Evolutionary conservation across 2,113 vertebrate species (phyloP), one percentile per base, ranked within the genome.

Genomic region (Sinosuthora webbiana): DNA sequence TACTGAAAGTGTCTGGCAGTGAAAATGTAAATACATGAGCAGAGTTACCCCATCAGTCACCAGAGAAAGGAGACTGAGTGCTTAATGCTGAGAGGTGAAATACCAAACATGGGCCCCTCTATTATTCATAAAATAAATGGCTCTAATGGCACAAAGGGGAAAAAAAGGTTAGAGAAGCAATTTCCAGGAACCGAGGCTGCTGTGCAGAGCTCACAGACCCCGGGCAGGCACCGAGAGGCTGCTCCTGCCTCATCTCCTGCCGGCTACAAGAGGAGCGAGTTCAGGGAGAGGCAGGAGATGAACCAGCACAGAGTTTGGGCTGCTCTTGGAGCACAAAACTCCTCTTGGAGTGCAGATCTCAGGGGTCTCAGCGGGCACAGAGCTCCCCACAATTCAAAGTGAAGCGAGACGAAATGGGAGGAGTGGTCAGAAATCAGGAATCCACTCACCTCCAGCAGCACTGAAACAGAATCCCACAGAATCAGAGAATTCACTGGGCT

Each of bases 121-220:
- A 93, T 89, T 94, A 91, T 68, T 86, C 93, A 92, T 78, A 89
- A 90, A 96, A 96, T 87, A 89, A 95, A 96, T 89, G 15, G 5
- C 81, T 83, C 45, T 59, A 87, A 95, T n/a, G 68, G 85, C 75
- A 93, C 67, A 77, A 80, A 82, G 44, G 62, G 55, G 42, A 9
- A 11, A 91, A 73, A 89, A 83, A 8, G 68, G 64, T 83, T 59
- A 74, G 73, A 88, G 86, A 89, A 83, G 27, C 73, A 87, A 92
- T 95, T 90, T 84, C 39, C 6, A 55, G 83, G 87, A 92, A 87
- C 45, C 62, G 42, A 13, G 74, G 15, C 15, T 57, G 68, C 71
- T 42, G 53, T 35, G 76, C 83, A 65, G 67, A 94, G 65, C 71
- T 41, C 14, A 3, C n/a, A 18, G 86, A 57, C 44, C 75, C 69